phyloP scores from a whole-genome alignment of 2,888 invertebrate species.

The Napeogenes inachia region DNA sequence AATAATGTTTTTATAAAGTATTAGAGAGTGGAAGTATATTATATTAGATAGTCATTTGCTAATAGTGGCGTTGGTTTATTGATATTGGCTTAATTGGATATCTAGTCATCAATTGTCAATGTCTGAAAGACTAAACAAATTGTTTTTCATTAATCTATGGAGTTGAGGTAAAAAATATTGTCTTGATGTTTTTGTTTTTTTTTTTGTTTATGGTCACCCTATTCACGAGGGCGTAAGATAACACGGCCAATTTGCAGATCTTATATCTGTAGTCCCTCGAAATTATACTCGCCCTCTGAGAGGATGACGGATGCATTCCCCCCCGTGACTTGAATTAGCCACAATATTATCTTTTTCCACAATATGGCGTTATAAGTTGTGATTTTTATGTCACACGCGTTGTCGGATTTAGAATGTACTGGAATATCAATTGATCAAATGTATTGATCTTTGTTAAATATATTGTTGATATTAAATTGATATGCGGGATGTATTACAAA shows the following conservation, averaged over 20 bases:
- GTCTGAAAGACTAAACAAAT: no score
- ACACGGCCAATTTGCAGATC: slow-evolving; percentile 70
- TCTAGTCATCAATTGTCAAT: no score
- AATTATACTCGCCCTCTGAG: slow-evolving; percentile 45
- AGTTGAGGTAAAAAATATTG: no score
- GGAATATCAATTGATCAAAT: background rate
- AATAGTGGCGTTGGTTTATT: no score
- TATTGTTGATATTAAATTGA: background rate
- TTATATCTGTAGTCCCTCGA: slow-evolving; percentile 59
- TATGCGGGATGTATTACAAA: background rate
- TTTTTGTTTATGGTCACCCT: slow-evolving; percentile 38
- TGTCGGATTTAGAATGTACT: no score
- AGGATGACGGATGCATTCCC: slow-evolving; percentile 30
- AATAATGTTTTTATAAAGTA: background rate
- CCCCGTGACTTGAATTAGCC: slow-evolving; percentile 19
- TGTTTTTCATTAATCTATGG: no score
- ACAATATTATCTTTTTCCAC: slow-evolving; percentile 16
- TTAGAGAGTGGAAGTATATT: no score
- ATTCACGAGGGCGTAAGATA: slow-evolving; percentile 49
- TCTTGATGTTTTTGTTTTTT: background rate
- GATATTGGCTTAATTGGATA: no score
- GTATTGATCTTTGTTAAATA: background rate
- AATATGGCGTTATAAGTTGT: slow-evolving; percentile 14
- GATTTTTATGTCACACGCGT: slow-evolving; percentile 22
- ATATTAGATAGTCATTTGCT: no score